Evolutionary conservation across 1,140 invertebrate species (phyloP).

Genomic region (Drosophila nebulosa): DNA sequence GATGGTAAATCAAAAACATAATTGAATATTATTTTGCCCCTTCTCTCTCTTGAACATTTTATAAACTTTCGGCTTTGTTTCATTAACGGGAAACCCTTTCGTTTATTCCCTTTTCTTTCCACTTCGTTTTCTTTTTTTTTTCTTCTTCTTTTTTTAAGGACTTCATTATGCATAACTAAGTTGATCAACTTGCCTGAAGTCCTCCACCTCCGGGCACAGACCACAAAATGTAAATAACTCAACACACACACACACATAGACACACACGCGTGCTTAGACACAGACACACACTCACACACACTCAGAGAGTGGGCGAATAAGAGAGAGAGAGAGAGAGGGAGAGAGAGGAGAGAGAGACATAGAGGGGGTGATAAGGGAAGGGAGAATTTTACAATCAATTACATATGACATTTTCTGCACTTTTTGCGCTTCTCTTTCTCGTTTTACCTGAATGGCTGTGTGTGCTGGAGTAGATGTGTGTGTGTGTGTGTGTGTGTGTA

Average conservation of each 20-base stretch:
- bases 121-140: background rate
- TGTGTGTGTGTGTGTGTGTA: background rate
- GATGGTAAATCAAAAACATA: slow-evolving; percentile 2
- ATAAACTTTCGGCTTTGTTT: slow-evolving; percentile 41
- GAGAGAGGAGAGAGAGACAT: no score
- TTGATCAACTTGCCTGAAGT: slow-evolving; percentile 1
- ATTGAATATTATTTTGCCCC: slow-evolving; percentile 30
- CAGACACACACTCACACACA: background rate
- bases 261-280: background rate
- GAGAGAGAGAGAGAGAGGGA: no score
- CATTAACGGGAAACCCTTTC: no score
- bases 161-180: slow-evolving; percentile 65
- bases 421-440: slow-evolving; percentile 15
- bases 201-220: background rate
- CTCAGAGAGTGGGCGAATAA: no score
- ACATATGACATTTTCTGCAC: slow-evolving; percentile 49
- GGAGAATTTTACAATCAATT: slow-evolving; percentile 61
- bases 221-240: slow-evolving; percentile 44
- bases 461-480: no score
- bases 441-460: background rate
- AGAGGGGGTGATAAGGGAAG: no score
- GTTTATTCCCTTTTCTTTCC: no score
- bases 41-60: slow-evolving; percentile 10
- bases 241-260: slow-evolving; percentile 8
- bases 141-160: slow-evolving; percentile 18